A percentile compares a stretch with the other conserved stretches of the same genome.
Conservation (phyloP, 2,113 vertebrate genomes). For the Echinops telfairi region DNA sequence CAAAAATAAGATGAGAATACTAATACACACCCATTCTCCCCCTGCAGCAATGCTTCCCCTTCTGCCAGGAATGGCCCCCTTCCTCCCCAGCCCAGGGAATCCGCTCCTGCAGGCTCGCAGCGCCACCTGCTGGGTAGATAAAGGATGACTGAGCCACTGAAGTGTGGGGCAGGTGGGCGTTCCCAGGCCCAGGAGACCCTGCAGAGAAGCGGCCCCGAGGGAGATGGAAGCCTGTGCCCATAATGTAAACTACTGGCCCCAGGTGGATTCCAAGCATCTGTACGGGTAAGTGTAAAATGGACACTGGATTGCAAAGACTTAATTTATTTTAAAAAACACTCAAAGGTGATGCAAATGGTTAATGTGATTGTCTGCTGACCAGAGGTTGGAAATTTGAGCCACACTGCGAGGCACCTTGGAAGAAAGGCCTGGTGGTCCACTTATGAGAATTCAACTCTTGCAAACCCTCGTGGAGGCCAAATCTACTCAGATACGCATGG, state of each 20-base stretch:
- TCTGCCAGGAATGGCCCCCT: neutral
- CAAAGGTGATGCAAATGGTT: neutral
- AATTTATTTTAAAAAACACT: neutral
- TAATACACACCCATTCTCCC: neutral
- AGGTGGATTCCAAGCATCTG: neutral
- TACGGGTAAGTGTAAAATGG: neutral
- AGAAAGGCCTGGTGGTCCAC: neutral
- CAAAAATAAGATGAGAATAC: slow-evolving; percentile 14
- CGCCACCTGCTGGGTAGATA: slow-evolving; percentile 72
- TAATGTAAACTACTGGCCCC: neutral
- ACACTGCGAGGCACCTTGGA: neutral
- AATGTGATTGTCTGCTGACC: neutral
- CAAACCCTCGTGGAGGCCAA: neutral
- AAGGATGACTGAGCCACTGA: neutral
- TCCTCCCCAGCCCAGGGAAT: neutral
- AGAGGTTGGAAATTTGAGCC: neutral
- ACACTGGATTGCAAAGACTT: neutral
- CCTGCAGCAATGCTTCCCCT: neutral
- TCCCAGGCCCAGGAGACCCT: neutral
- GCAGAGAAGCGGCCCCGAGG: neutral
- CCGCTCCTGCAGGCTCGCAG: slow-evolving; percentile 56
- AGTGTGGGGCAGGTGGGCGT: fast-evolving
- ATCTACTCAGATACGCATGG: neutral
- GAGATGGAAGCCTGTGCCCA: neutral
- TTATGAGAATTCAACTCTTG: neutral